These are phyloP conservation scores for Myopa testacea DNA, from an alignment of 2,888 invertebrate genomes.

Conservation along the genomic window DNA sequence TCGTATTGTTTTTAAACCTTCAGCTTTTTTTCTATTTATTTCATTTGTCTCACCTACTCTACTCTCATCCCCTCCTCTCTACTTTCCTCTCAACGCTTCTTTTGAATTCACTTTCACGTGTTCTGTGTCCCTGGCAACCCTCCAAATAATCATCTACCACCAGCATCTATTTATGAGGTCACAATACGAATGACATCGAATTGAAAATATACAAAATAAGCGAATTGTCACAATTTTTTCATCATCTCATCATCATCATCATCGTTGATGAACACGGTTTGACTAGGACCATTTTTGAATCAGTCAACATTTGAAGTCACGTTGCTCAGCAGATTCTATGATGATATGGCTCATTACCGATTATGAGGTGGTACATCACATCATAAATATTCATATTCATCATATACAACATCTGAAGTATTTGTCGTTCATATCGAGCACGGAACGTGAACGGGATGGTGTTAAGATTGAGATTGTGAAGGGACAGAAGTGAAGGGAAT, in stretches of 20 bases:
- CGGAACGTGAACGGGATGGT: not conserved
- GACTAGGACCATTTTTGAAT: not conserved
- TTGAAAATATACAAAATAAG: not conserved
- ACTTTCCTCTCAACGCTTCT: too few species aligned
- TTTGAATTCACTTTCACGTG: too few species aligned
- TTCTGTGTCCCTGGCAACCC: too few species aligned
- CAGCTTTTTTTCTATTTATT: too few species aligned
- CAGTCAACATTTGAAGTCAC: not conserved
- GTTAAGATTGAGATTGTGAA: not conserved
- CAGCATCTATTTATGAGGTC: not conserved
- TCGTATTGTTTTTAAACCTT: too few species aligned
- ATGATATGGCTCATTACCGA: slow-evolving; percentile 9
- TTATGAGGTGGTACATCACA: not conserved
- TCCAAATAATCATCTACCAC: too few species aligned
- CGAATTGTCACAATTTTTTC: not conserved
- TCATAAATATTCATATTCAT: slow-evolving; percentile 19
- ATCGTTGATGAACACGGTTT: too few species aligned
- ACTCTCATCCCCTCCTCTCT: too few species aligned
- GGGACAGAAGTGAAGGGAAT: not conserved
- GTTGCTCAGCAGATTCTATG: not conserved
- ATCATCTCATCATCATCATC: not conserved
- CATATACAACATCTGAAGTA: not conserved
- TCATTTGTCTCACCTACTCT: too few species aligned
- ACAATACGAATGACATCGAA: not conserved
- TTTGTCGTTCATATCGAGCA: not conserved